A percentile compares a stretch with the other conserved stretches of the same genome.
Conservation (phyloP, 2,888 invertebrate species). For the Netelia fuscicornis region DNA sequence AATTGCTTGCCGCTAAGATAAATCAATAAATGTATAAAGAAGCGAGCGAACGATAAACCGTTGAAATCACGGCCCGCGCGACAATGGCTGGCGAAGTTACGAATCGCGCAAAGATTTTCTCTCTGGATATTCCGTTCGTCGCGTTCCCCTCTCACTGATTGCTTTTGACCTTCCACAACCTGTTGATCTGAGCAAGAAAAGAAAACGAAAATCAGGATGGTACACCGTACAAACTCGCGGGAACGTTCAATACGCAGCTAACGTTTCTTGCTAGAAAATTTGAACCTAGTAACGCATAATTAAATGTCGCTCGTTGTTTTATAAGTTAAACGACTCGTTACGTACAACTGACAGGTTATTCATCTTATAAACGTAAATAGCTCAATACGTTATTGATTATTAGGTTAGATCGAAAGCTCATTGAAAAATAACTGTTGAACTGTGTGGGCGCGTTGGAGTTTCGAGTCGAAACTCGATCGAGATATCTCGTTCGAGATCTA, state of each 20-base stretch:
- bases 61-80: slow-evolving; percentile 66
- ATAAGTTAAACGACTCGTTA: not conserved
- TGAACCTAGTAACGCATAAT: not conserved
- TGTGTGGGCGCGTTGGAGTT: not conserved
- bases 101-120: slow-evolving; percentile 7
- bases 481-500: not conserved
- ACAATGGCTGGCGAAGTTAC: slow-evolving; percentile 54
- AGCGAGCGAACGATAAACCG: not conserved
- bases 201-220: slow-evolving; percentile 30
- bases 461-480: not conserved
- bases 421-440: not conserved
- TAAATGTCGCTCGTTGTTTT: not conserved
- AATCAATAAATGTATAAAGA: not conserved
- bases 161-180: slow-evolving; percentile 62
- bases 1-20: not conserved
- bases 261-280: slow-evolving; percentile 26
- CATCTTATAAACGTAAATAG: not conserved
- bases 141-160: slow-evolving; percentile 33
- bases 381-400: not conserved
- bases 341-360: not conserved
- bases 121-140: slow-evolving; percentile 18
- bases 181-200: slow-evolving; percentile 46
- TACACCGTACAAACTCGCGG: slow-evolving; percentile 35
- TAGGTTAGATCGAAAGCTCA: not conserved
- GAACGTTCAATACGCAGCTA: not conserved